Evolutionary conservation across 1,140 invertebrate genomes (phyloP).

Genomic region (Ylistrum balloti): DNA sequence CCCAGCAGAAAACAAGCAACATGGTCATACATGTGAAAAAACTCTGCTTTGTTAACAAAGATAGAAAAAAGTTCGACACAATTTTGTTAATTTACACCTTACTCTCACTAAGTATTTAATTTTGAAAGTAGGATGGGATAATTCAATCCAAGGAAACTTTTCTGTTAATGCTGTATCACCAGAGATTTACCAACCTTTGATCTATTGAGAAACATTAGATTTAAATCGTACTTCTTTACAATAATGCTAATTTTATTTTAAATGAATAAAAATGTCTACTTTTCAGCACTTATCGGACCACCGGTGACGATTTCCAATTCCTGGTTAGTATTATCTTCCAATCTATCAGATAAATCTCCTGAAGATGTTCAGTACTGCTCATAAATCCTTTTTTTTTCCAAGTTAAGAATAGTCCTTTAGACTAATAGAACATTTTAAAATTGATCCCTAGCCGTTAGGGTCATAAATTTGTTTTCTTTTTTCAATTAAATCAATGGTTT

Average conservation of each 20-base stretch:
- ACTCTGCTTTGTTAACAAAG: neutral
- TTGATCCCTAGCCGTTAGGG: neutral
- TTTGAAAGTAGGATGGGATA: neutral
- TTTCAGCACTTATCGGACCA: neutral
- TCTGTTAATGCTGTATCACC: neutral
- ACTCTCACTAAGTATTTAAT: neutral
- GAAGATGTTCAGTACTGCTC: neutral
- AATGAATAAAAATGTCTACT: neutral
- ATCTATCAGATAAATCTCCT: neutral
- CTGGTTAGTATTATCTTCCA: neutral
- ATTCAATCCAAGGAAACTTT: too few relatives aligned
- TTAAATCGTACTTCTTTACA: neutral
- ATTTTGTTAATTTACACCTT: neutral
- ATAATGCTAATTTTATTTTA: constrained; percentile 12
- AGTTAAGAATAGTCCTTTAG: neutral
- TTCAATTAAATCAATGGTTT: neutral
- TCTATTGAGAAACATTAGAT: neutral
- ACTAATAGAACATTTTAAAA: constrained; percentile 27
- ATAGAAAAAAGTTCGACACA: neutral
- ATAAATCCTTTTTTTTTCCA: constrained; percentile 2
- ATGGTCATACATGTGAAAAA: neutral
- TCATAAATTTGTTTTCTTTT: constrained; percentile 30
- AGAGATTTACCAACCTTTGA: too few relatives aligned
- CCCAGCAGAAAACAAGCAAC: neutral
- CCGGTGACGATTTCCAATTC: neutral